These are phyloP conservation scores for Ennomos fuscantarius DNA, from an alignment of 2,888 invertebrate species.

Conservation along the genomic window DNA sequence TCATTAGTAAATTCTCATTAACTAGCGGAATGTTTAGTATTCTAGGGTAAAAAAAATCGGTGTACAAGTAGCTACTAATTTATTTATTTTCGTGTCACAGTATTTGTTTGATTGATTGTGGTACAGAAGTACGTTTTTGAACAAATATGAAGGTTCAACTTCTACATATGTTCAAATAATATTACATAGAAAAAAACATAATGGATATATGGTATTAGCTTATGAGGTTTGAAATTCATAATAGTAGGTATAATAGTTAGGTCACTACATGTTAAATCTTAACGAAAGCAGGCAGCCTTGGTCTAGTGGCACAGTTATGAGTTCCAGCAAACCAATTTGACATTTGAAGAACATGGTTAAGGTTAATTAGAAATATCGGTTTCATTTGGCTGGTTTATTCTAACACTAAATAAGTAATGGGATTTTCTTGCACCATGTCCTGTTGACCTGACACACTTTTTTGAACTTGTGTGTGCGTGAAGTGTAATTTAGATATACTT, in stretches of 20 bases:
- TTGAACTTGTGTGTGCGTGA: conserved; percentile 13
- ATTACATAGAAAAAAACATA: too few species aligned
- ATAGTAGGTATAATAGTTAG: too few species aligned
- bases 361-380: conserved; percentile 41
- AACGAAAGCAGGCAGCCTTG: conserved; percentile 51
- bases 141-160: too few species aligned
- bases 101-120: conserved; percentile 7
- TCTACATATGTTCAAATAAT: too few species aligned
- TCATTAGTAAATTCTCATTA: conserved; percentile 6
- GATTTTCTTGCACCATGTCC: not conserved
- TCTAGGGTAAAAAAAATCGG: not conserved
- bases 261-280: conserved; percentile 41
- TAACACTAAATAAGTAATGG: not conserved
- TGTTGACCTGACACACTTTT: conserved; percentile 22
- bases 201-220: conserved; percentile 27
- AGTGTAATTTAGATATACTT: conserved; percentile 8
- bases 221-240: conserved; percentile 33
- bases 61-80: too few species aligned
- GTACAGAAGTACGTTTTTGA: conserved; percentile 16
- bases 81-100: conserved; percentile 1
- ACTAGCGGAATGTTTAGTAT: not conserved
- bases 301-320: conserved; percentile 46
- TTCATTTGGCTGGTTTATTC: conserved; percentile 4
- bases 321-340: conserved; percentile 25
- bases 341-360: conserved; percentile 29